Evolutionary conservation across 1,140 invertebrate species (phyloP).

Genomic region (Meteorus sp.): DNA sequence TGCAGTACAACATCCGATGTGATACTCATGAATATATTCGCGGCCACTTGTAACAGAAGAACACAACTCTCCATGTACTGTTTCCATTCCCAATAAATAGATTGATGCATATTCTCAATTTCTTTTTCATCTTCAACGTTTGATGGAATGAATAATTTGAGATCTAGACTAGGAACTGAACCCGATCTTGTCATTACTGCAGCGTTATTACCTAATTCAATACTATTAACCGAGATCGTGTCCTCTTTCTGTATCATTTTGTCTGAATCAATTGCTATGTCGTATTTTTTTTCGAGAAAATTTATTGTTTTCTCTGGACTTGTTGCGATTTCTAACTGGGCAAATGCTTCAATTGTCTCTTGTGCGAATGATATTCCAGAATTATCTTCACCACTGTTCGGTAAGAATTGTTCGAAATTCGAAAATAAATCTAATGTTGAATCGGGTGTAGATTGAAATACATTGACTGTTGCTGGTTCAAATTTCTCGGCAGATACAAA

Average conservation of each 20-base stretch:
- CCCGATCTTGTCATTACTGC: conserved; percentile 52
- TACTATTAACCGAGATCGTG: conserved; percentile 52
- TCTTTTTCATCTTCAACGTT: conserved; percentile 51
- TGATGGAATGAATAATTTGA: conserved; percentile 53
- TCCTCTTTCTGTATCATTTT: conserved; percentile 51
- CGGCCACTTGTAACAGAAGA: conserved; percentile 59
- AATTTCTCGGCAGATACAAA: conserved; percentile 59
- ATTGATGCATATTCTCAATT: conserved; percentile 54
- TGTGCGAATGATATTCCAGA: conserved; percentile 35
- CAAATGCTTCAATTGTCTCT: conserved; percentile 51
- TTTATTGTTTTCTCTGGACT: conserved; percentile 30
- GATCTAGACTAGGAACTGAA: conserved; percentile 60
- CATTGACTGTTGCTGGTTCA: conserved; percentile 19
- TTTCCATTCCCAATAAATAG: conserved; percentile 62
- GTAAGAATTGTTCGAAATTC: conserved; percentile 46
- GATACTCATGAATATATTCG: conserved; percentile 62
- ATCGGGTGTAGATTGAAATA: conserved; percentile 32
- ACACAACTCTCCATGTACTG: conserved; percentile 64
- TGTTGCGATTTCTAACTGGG: conserved; percentile 45
- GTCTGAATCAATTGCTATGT: conserved; percentile 42
- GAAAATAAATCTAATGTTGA: conserved; percentile 48
- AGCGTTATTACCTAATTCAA: conserved; percentile 47
- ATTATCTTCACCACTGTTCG: conserved; percentile 22
- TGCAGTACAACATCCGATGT: conserved; percentile 61
- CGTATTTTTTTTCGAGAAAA: conserved; percentile 40